Evolutionary conservation across 2,113 vertebrate species (phyloP), one percentile per base, ranked within the genome.

Genomic region (Strix aluco): DNA sequence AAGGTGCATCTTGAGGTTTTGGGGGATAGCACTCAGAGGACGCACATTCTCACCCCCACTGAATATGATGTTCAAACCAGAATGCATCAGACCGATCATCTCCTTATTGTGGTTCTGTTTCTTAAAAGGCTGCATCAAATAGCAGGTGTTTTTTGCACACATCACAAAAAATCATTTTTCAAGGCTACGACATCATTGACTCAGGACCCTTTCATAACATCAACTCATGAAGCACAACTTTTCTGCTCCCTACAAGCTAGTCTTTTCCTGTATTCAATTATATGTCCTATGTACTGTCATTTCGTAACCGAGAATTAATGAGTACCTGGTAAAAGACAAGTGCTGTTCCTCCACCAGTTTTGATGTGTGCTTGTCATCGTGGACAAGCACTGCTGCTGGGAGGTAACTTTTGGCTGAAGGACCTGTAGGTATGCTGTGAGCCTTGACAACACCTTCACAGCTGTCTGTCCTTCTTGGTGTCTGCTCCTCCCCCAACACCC

Each of bases 381-480:
- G 16, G 57, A 58, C 0, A 6, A 88, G 40, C 40, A 65, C 15
- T 2, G 2, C 13, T 2, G 1, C 21, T 1, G 9, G 34, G 38
- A 69, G 70, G 42, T 70, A 69, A 87, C 57, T 81, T 88, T 61
- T 58, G 77, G 70, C 81, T 61, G 54, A 94, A 92, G 44, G 63
- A 69, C 36, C 86, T 79, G 67, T 13, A 79, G 38, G 46, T 47
- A n/a, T 13, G 3, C 47, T 54, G 36, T 0, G 4, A 85, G 70
- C 57, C 65, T 74, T 59, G 26, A 26, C 36, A 65, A 25, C 27
- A 32, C 15, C 34, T 75, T 65, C 89, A 52, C 44, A 84, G 34
- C 34, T 55, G 42, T 55, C 46, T 90, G 34, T 66, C 38, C 46
- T 26, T 77, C 38, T 30, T 38, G 11, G 34, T 70, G 49, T 47